Evolutionary conservation across 2,797 vertebrate species (phyloP), one percentile per base, ranked within the genome.

Genomic region (Pogoniulus pusillus): DNA sequence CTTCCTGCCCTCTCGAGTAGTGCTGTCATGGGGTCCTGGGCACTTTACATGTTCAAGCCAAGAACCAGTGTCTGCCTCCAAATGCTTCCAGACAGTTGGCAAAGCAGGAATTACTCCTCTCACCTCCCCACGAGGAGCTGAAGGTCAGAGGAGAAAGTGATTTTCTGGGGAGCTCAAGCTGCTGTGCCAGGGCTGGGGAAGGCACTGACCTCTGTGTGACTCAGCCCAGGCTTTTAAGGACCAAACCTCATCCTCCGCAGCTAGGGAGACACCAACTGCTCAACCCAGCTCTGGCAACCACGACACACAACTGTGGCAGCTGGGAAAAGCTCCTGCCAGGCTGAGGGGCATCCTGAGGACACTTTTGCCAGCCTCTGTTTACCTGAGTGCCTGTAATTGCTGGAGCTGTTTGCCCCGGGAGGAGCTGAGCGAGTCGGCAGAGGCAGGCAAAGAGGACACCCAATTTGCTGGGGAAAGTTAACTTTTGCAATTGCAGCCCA

Each of bases 401-500:
- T 82, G 5, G 0, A 71, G 85, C 86, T 51, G 16, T 91, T 91
- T 90, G 88, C 66, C 70, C 1, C 66, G 29, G 1, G 1, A 89
- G 93, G 83, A 80, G 63, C 0, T 26, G 49, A 62, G 78, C 7
- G 59, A 63, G 90, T 30, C 66, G 59, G 75, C 41, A 51, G 82
- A 87, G 87, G 92, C 89, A 93, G 35, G n/a, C n/a, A n/a, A 91
- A 62, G 73, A 94, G 94, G 95, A 88, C 87, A 79, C 92, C 80
- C 64, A 32, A 37, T 93, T 91, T 83, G 63, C 87, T n/a, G 82
- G 7, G 22, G 30, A 23, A 97, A 97, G 95, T 96, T 95, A 96
- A 96, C 96, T 96, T 97, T 95, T 71, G 69, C 87, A 51, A 93
- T 94, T 91, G 91, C 86, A 82, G 71, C 62, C 88, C 91, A 88